A percentile compares a stretch with the other conserved stretches of the same genome.
Conservation (phyloP, 2,113 vertebrate genomes). For the Elephas maximus region DNA sequence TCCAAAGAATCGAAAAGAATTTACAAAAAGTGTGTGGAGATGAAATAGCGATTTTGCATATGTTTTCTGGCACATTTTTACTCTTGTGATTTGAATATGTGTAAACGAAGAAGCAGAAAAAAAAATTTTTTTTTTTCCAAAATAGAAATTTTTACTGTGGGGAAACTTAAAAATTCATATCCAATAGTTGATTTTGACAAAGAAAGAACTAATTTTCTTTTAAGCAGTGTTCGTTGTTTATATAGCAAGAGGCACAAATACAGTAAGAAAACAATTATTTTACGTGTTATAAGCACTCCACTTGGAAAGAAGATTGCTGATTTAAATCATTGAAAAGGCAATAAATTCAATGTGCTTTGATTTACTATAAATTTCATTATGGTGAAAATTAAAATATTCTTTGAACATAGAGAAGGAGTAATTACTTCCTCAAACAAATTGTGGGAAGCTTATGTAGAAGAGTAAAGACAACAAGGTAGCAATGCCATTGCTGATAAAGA, state of each 20-base stretch:
- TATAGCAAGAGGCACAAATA: slow-evolving; percentile 37
- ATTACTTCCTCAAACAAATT: neutral
- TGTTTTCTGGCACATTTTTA: neutral
- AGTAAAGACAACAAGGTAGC: neutral
- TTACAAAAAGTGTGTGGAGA: neutral
- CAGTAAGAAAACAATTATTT: slow-evolving; percentile 32
- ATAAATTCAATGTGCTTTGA: neutral
- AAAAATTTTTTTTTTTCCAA: slow-evolving; percentile 47
- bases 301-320: neutral
- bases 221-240: slow-evolving; percentile 57
- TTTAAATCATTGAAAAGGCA: slow-evolving; percentile 39
- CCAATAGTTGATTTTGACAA: slow-evolving; percentile 5
- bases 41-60: slow-evolving; percentile 20
- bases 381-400: neutral
- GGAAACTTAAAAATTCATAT: slow-evolving; percentile 6
- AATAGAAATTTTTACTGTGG: slow-evolving; percentile 36
- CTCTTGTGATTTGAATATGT: slow-evolving; percentile 43
- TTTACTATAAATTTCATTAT: neutral
- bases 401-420: neutral
- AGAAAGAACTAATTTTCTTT: slow-evolving; percentile 47
- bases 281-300: slow-evolving; percentile 6
- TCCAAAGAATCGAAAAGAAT: neutral
- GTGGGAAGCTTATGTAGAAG: neutral
- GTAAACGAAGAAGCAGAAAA: neutral
- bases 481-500: neutral